These are phyloP conservation scores for Esox masquinongy DNA, from an alignment of 2,797 vertebrate genomes.

Conservation along the genomic window DNA sequence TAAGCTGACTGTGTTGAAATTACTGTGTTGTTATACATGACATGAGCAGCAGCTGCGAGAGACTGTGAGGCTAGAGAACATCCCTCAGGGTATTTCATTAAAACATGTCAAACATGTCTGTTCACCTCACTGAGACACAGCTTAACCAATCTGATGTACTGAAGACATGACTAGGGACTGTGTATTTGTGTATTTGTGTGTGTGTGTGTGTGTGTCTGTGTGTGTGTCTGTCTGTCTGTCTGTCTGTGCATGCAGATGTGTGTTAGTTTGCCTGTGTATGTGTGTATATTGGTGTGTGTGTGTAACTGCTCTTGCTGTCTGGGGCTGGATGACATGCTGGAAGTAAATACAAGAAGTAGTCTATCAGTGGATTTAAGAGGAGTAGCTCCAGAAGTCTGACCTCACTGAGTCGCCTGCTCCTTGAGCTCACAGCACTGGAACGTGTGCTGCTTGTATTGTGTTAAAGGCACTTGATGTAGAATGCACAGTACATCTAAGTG, in stretches of 20 bases:
- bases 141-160: neutral
- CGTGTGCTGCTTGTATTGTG: constrained; percentile 5
- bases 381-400: constrained; percentile 22
- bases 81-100: constrained; percentile 5
- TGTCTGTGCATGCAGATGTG: constrained; percentile 3
- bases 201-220: constrained; percentile 3
- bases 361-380: constrained; percentile 27
- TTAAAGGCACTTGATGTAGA: constrained; percentile 6
- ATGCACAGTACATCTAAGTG: constrained; percentile 8
- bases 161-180: too few relatives aligned
- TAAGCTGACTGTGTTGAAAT: too few relatives aligned
- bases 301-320: constrained; percentile 6
- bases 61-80: neutral
- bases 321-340: constrained; percentile 25
- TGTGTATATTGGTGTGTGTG: neutral
- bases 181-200: constrained; percentile 5
- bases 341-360: constrained; percentile 6
- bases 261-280: too few relatives aligned
- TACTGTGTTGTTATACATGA: constrained; percentile 1
- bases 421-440: constrained; percentile 23
- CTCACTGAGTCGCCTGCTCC: constrained; percentile 16
- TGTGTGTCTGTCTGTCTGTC: constrained; percentile 7
- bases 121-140: constrained; percentile 15
- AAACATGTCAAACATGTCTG: constrained; percentile 24
- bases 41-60: constrained; percentile 18